phyloP scores from a whole-genome alignment of 2,113 vertebrate species.

The Telmatochromis sp. region DNA sequence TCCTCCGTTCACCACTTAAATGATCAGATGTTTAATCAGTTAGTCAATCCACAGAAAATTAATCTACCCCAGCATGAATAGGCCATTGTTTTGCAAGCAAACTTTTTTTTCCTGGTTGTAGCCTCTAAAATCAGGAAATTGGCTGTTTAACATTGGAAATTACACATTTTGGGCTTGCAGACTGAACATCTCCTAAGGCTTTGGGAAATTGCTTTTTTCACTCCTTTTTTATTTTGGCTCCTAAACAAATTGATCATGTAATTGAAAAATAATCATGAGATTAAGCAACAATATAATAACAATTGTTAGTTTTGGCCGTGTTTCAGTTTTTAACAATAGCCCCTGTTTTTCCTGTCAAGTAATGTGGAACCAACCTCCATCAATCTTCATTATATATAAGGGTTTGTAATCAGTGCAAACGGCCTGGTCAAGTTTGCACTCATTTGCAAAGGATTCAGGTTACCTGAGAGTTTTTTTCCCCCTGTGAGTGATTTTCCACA shows the following conservation, averaged over 20 bases:
- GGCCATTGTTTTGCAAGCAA: neutral
- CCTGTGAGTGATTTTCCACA: neutral
- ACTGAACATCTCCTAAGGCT: neutral
- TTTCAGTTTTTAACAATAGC: neutral
- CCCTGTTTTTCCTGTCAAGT: neutral
- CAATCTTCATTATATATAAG: neutral
- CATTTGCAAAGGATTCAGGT: neutral
- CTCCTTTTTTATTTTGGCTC: neutral
- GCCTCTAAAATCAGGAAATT: neutral
- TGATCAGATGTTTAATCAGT: neutral
- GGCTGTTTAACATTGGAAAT: neutral
- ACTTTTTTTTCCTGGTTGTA: neutral
- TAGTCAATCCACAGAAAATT: neutral
- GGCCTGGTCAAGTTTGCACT: neutral
- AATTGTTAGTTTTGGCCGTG: neutral
- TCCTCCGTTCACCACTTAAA: neutral
- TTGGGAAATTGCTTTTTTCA: neutral
- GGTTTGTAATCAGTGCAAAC: neutral
- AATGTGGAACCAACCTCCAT: neutral
- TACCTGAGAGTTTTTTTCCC: neutral
- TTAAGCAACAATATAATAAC: neutral
- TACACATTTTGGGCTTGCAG: neutral
- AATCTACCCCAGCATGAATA: neutral
- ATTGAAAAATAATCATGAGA: neutral
- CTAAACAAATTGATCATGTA: neutral